phyloP scores from a whole-genome alignment of 2,113 vertebrate genomes.

The Vidua macroura region DNA sequence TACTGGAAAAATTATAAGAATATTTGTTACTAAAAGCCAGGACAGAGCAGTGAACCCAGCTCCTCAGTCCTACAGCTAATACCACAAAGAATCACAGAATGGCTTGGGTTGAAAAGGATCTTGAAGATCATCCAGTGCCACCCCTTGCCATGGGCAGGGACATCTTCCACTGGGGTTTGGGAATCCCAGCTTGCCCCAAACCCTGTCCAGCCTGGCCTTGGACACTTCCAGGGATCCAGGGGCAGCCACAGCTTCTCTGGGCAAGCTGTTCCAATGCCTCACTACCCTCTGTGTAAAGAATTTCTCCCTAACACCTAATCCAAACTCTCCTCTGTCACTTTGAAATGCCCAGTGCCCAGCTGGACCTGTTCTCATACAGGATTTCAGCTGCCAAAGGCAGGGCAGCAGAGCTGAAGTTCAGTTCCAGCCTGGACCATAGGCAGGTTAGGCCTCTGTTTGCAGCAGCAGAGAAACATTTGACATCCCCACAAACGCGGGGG shows the following conservation, averaged over 20 bases:
- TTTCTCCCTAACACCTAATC: not conserved
- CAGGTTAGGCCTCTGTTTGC: not conserved
- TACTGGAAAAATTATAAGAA: not conserved
- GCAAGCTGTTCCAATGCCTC: not conserved
- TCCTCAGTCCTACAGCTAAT: not conserved
- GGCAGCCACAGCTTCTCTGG: not conserved
- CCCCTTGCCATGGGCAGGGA: not conserved
- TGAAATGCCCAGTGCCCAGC: not conserved
- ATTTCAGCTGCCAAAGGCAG: not conserved
- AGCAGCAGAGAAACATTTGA: not conserved
- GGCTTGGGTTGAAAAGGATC: not conserved
- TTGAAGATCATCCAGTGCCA: not conserved
- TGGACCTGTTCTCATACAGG: not conserved
- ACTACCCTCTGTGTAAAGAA: not conserved
- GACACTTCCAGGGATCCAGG: not conserved
- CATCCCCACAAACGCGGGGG: not conserved
- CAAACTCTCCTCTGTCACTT: not conserved
- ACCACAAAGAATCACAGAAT: not conserved
- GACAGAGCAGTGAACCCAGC: not conserved
- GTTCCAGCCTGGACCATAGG: not conserved
- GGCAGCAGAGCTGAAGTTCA: not conserved
- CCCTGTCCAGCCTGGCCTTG: accelerated
- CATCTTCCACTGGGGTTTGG: not conserved
- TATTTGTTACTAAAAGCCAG: not conserved
- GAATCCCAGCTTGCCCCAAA: not conserved